A percentile compares a stretch with the other conserved stretches of the same genome.
Evolutionary conservation across 2,888 invertebrate species (phyloP).

Genomic region (Drosophila nigricruria): DNA sequence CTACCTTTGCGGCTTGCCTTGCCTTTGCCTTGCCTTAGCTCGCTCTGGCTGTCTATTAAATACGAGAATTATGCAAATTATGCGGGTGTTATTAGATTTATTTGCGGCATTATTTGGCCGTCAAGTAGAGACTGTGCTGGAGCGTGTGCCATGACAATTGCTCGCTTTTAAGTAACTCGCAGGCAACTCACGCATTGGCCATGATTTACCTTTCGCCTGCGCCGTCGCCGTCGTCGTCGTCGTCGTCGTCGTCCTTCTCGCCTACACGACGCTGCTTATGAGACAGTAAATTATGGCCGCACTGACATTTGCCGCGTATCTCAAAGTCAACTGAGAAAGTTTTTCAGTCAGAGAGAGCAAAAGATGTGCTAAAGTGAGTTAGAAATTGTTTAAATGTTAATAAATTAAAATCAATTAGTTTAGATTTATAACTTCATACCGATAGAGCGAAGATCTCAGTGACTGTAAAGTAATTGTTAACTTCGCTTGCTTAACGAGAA

Average conservation of each 20-base stretch:
- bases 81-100: constrained; percentile 78
- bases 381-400: background rate
- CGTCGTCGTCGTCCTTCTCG: too few species aligned
- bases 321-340: constrained; percentile 28
- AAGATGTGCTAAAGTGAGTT: background rate
- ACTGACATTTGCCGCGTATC: constrained; percentile 49
- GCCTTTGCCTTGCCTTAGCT: constrained; percentile 6
- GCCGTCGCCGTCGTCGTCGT: too few species aligned
- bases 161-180: constrained; percentile 67
- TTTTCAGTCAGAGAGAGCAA: background rate
- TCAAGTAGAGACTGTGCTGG: constrained; percentile 38
- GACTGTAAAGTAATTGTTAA: background rate
- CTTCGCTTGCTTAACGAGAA: background rate
- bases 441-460: background rate
- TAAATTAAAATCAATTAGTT: constrained; percentile 5
- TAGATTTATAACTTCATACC: background rate
- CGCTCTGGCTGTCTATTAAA: constrained; percentile 64
- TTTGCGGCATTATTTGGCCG: constrained; percentile 70
- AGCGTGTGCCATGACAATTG: constrained; percentile 54
- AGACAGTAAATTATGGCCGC: constrained; percentile 69
- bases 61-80: constrained; percentile 82
- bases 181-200: constrained; percentile 52
- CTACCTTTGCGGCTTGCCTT: constrained; percentile 5
- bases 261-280: constrained; percentile 47
- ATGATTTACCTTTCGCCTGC: constrained; percentile 76